Conservation (phyloP, 2,113 vertebrate genomes). For the Hippocampus mohnikei region DNA sequence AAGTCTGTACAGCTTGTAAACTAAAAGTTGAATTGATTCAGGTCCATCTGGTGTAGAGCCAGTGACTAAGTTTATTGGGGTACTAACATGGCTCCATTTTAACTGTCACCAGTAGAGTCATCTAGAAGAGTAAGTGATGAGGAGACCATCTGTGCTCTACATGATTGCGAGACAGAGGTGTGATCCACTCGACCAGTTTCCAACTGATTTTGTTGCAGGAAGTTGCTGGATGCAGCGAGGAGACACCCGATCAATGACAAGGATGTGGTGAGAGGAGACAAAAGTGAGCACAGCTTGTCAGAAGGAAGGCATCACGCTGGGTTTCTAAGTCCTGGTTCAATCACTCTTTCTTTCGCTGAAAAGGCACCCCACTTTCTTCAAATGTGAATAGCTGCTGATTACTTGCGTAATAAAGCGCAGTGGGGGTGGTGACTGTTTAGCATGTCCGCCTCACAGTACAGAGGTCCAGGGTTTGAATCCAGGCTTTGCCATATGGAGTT, state of each 20-base stretch:
- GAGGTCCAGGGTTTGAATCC: no score
- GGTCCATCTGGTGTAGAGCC: no score
- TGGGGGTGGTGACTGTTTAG: not conserved
- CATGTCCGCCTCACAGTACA: no score
- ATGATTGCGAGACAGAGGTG: constrained; percentile 41
- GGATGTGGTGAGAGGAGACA: constrained; percentile 30
- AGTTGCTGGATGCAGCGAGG: constrained; percentile 12
- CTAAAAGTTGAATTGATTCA: no score
- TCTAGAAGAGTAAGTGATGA: constrained; percentile 23
- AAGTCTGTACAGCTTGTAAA: no score
- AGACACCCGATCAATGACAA: constrained; percentile 36
- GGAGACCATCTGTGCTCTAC: constrained; percentile 5
- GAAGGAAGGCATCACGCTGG: constrained; percentile 31
- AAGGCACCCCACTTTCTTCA: constrained; percentile 26
- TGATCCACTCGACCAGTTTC: constrained; percentile 42
- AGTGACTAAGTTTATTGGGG: no score
- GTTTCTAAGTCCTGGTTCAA: constrained; percentile 33
- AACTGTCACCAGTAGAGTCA: not conserved
- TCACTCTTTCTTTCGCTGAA: constrained; percentile 36
- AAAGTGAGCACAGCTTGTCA: constrained; percentile 44
- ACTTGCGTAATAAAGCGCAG: constrained; percentile 41
- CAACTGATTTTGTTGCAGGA: constrained; percentile 31
- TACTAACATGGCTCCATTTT: not conserved
- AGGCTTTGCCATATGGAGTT: no score
- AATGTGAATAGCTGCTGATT: constrained; percentile 62